Conservation (phyloP, 2,888 invertebrate genomes). For the Hartigia nigra region DNA sequence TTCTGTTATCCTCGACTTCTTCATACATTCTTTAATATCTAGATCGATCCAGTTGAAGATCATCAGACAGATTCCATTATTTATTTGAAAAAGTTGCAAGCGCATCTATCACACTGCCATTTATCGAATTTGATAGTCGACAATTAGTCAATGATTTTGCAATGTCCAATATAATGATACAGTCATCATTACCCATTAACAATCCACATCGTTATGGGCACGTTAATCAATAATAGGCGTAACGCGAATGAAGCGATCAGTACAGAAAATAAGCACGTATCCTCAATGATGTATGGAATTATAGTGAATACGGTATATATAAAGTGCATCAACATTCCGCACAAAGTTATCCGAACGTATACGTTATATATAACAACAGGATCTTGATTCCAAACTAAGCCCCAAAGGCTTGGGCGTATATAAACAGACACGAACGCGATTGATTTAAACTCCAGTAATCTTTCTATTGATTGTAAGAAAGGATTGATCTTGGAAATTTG, state of each 20-base stretch:
- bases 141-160: background rate
- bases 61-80: background rate
- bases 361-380: background rate
- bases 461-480: background rate
- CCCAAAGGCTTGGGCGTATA: background rate
- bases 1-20: background rate
- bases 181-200: background rate
- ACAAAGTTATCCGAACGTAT: background rate
- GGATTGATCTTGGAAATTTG: background rate
- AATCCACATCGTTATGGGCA: background rate
- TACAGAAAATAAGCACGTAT: conserved; percentile 4
- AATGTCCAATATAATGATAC: background rate
- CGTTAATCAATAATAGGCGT: conserved; percentile 14
- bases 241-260: conserved; percentile 22
- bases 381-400: background rate
- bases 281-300: background rate
- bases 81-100: background rate
- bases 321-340: background rate
- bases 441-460: background rate
- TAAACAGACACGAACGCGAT: background rate
- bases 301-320: background rate
- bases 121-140: background rate
- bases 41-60: background rate
- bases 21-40: background rate
- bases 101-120: background rate